Base-by-base conservation (phyloP, 2,888 invertebrate species). In the Pterostichus madidus region DNA sequence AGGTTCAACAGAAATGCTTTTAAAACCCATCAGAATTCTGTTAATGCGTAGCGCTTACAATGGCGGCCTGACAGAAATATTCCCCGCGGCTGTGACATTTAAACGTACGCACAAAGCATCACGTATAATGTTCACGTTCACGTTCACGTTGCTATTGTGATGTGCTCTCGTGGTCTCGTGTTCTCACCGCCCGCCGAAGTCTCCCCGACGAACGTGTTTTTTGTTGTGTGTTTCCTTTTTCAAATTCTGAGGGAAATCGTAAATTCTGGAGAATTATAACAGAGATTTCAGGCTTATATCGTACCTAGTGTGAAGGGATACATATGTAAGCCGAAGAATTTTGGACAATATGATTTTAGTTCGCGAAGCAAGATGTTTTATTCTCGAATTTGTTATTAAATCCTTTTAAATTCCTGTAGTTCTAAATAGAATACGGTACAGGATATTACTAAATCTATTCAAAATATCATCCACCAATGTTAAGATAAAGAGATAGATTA, bases 1-100 rank as follows among this genome's bases (percentile, higher is more conserved):
- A 76, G 76, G 17, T 76, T 76, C 76, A 32, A 76, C 76, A 76
- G 53, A 76, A 76, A 76, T 76, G 76, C 76, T 77, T 77, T 77
- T 77, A 56, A 77, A 77, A 59, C 56, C 77, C 77, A 77, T 77
- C 77, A 77, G 77, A 39, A 59, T 56, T 77, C 56, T 53, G 77
- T 77, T 77, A 77, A 77, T 77, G 77, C 59, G 56, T 77, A 11
- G 24, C 13, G 56, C 39, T 5, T 13, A 77, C 77, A 77, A 53
- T 56, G 39, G 35, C 77, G 39, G 53, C 7, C 35, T 56, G 35
- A 32, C 75, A 52, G 52, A 32, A 73, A 73, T 73, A 73, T 73
- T 73, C 73, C 46, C 44, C 5, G 31, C 53, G 76, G 76, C 17
- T 4, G 76, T 53, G 52, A 76, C 76, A 76, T 73, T 44, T 73